Evolutionary conservation across 2,797 vertebrate species (phyloP).

Genomic region (Myiotriccus ornatus): DNA sequence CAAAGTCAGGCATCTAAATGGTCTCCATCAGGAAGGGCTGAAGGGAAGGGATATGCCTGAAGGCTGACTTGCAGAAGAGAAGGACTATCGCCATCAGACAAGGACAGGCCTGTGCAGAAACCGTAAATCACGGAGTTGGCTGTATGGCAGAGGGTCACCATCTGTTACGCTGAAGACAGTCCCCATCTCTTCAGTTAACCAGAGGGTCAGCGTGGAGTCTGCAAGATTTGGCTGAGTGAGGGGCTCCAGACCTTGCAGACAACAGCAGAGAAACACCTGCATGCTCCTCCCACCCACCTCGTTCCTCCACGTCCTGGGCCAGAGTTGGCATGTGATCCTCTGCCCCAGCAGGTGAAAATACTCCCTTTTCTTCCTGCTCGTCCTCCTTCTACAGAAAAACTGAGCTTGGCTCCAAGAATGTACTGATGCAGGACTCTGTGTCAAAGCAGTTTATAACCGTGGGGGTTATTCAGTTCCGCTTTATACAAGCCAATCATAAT

Average conservation of each 20-base stretch:
- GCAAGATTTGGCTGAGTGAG: fast-evolving
- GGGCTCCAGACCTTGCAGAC: neutral
- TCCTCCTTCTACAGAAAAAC: neutral
- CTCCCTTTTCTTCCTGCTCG: neutral
- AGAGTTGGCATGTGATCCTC: neutral
- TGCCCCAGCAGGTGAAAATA: neutral
- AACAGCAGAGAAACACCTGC: neutral
- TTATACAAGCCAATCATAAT: neutral
- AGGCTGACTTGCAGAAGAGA: neutral
- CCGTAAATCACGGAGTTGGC: fast-evolving
- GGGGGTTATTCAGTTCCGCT: neutral
- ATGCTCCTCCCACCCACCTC: neutral
- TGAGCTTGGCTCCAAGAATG: neutral
- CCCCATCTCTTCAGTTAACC: neutral
- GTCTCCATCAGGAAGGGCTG: neutral
- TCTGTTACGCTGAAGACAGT: fast-evolving
- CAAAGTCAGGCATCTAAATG: neutral
- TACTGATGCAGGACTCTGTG: neutral
- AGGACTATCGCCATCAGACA: neutral
- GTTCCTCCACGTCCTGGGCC: neutral
- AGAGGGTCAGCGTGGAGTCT: neutral
- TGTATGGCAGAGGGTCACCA: fast-evolving
- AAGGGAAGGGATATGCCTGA: neutral
- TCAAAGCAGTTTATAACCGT: slow-evolving; percentile 9
- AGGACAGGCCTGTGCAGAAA: fast-evolving